phyloP scores from a whole-genome alignment of 2,113 vertebrate species.

The Tylochromis polylepis region DNA sequence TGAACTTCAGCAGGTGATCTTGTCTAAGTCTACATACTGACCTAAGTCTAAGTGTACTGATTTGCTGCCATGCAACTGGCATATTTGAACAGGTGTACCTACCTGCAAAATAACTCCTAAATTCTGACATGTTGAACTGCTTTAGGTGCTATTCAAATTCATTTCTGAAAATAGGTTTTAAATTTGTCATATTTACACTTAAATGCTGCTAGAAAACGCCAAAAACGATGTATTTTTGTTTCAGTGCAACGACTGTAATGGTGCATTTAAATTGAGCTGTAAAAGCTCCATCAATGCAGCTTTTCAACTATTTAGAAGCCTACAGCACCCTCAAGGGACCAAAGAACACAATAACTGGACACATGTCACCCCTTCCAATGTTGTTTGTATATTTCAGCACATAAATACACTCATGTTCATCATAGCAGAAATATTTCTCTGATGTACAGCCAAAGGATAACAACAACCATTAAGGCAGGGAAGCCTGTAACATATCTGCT shows the following conservation, averaged over 20 bases:
- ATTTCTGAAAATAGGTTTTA: neutral
- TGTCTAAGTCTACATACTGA: neutral
- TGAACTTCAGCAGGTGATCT: neutral
- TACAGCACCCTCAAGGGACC: slow-evolving; percentile 13
- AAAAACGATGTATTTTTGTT: neutral
- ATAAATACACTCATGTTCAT: slow-evolving; percentile 39
- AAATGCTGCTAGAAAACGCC: neutral
- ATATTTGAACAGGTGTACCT: neutral
- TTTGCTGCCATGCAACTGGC: neutral
- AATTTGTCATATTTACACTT: neutral
- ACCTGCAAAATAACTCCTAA: neutral
- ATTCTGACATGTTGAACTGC: neutral
- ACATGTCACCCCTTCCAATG: neutral
- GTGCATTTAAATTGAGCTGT: neutral
- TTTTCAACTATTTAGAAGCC: neutral
- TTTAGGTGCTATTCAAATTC: neutral
- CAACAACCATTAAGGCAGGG: neutral
- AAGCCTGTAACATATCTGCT: neutral
- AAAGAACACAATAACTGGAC: neutral
- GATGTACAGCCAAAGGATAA: neutral
- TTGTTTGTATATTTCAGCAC: neutral
- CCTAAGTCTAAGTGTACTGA: neutral
- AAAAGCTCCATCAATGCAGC: neutral
- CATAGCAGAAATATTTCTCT: neutral
- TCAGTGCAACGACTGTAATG: neutral